phyloP scores from a whole-genome alignment of 2,888 invertebrate genomes.

The Drosophila falleni region DNA sequence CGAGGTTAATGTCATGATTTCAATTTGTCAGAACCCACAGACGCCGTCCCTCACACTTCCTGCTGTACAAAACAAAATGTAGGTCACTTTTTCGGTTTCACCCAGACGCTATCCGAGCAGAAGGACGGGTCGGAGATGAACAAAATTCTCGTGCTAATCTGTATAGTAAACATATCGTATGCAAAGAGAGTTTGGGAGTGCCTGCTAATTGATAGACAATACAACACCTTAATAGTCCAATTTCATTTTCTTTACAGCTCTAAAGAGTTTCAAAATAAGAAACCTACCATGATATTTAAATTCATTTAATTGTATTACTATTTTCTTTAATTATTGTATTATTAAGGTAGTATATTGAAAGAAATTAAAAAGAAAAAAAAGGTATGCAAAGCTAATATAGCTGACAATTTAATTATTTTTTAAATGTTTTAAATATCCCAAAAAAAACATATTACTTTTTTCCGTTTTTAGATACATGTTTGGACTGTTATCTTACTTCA shows the following conservation, averaged over 20 bases:
- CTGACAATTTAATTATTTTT: too few relatives aligned
- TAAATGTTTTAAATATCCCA: too few relatives aligned
- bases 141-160: constrained; percentile 45
- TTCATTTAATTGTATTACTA: neutral
- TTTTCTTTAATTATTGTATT: too few relatives aligned
- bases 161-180: constrained; percentile 22
- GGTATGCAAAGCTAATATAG: too few relatives aligned
- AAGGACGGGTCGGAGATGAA: neutral
- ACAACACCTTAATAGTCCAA: constrained; percentile 43
- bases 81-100: constrained; percentile 48
- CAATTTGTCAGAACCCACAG: constrained; percentile 58
- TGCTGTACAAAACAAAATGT: constrained; percentile 26
- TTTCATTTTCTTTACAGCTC: constrained; percentile 59
- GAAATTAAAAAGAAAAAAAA: too few relatives aligned
- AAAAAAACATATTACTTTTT: too few relatives aligned
- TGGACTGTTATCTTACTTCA: too few relatives aligned
- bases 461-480: too few relatives aligned
- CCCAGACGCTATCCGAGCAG: constrained; percentile 8
- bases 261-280: neutral
- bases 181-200: constrained; percentile 43
- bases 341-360: neutral
- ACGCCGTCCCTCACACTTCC: neutral
- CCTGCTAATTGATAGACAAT: constrained; percentile 66
- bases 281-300: neutral
- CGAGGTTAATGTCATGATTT: constrained; percentile 72